These are phyloP conservation scores for Phymastichus coffea DNA, from an alignment of 1,140 invertebrate genomes.

Conservation along the genomic window DNA sequence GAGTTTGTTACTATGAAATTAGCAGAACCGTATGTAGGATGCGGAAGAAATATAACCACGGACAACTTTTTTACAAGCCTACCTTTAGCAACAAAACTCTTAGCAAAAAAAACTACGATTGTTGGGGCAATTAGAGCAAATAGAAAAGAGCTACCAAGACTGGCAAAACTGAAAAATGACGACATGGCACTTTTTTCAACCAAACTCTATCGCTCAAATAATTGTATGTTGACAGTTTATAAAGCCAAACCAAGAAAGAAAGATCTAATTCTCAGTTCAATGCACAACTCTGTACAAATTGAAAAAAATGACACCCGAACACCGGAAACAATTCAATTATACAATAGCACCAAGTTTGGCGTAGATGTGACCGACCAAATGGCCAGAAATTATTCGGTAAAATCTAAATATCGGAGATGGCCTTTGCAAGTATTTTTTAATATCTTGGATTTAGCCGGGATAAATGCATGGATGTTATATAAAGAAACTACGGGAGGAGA, in stretches of 20 bases:
- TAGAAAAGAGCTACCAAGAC: conserved; percentile 36
- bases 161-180: conserved; percentile 29
- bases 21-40: conserved; percentile 30
- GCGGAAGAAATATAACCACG: conserved; percentile 37
- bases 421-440: conserved; percentile 26
- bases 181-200: conserved; percentile 24
- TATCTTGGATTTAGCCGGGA: conserved; percentile 24
- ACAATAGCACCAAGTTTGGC: conserved; percentile 38
- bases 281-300: conserved; percentile 21
- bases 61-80: conserved; percentile 41
- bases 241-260: conserved; percentile 30
- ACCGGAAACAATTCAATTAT: conserved; percentile 33
- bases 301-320: conserved; percentile 8
- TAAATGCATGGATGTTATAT: conserved; percentile 17
- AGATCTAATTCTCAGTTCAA: conserved; percentile 29
- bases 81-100: conserved; percentile 34
- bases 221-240: conserved; percentile 29
- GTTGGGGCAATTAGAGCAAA: conserved; percentile 35
- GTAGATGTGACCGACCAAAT: no score
- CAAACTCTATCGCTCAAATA: not conserved
- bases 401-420: no score
- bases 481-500: conserved; percentile 26
- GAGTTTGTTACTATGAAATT: conserved; percentile 29
- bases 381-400: no score
- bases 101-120: conserved; percentile 33